These are phyloP conservation scores for Coronaproctus castanopsis DNA, from an alignment of 2,888 invertebrate species.

Conservation along the genomic window DNA sequence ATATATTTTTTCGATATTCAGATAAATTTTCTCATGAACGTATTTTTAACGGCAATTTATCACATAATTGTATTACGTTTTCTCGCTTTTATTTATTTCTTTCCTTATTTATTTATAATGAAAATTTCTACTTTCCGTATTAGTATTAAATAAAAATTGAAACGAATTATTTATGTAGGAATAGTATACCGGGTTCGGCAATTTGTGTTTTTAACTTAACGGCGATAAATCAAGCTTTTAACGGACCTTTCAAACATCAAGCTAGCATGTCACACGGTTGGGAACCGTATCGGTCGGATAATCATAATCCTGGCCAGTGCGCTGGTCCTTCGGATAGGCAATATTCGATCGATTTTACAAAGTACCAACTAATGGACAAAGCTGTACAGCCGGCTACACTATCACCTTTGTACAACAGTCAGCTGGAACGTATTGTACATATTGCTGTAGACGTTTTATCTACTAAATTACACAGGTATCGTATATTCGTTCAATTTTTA, in stretches of 20 bases:
- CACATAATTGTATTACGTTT: too few species aligned
- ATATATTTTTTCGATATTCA: too few species aligned
- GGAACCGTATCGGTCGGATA: slow-evolving; percentile 32
- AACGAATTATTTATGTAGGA: too few species aligned
- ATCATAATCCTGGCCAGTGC: slow-evolving; percentile 39
- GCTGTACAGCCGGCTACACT: slow-evolving; percentile 55
- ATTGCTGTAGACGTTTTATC: slow-evolving; percentile 62
- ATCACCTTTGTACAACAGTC: slow-evolving; percentile 46
- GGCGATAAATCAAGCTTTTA: slow-evolving; percentile 57
- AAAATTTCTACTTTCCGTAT: too few species aligned
- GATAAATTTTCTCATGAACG: too few species aligned
- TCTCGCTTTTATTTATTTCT: too few species aligned
- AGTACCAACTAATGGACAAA: slow-evolving; percentile 69
- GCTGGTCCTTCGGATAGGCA: slow-evolving; percentile 23
- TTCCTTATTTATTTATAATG: too few species aligned
- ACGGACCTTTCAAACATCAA: slow-evolving; percentile 70
- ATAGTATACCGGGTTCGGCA: slow-evolving; percentile 76
- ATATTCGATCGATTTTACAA: slow-evolving; percentile 25
- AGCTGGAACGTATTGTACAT: slow-evolving; percentile 47
- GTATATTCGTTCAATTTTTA: slow-evolving; percentile 6
- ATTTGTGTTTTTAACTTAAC: slow-evolving; percentile 76
- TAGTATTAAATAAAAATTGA: too few species aligned
- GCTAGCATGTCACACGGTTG: slow-evolving; percentile 53
- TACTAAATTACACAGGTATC: slow-evolving; percentile 42
- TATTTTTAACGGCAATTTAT: too few species aligned